A percentile compares a stretch with the other conserved stretches of the same genome.
Evolutionary conservation across 2,797 vertebrate genomes (phyloP).

Genomic region (Morelia viridis): DNA sequence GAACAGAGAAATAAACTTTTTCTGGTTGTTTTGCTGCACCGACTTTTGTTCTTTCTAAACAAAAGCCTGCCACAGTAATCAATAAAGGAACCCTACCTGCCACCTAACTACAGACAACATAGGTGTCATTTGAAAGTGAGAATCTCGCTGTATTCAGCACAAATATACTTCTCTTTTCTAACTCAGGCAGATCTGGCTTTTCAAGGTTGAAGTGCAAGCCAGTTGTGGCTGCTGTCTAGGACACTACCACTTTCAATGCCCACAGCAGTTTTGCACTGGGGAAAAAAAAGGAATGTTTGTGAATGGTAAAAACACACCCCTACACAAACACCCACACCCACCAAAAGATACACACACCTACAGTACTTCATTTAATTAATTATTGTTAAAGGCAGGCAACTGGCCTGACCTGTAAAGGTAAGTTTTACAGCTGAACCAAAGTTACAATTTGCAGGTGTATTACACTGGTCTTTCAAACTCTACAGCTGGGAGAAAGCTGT

Average conservation of each 20-base stretch:
- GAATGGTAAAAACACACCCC: neutral
- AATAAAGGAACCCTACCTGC: neutral
- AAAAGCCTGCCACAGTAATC: neutral
- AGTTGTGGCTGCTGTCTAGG: neutral
- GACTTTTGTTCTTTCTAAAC: neutral
- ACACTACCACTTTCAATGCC: neutral
- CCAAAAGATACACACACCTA: neutral
- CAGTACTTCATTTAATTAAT: neutral
- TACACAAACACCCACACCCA: neutral
- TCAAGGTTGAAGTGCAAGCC: neutral
- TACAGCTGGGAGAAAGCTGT: neutral
- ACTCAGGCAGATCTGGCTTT: neutral
- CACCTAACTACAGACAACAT: neutral
- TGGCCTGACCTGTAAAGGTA: neutral
- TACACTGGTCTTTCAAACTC: neutral
- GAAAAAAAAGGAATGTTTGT: neutral
- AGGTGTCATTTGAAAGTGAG: neutral
- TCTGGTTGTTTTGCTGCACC: neutral
- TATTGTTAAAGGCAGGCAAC: neutral
- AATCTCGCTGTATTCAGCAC: neutral
- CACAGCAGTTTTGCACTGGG: neutral
- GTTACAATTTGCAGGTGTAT: neutral
- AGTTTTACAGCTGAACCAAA: neutral
- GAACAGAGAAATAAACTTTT: neutral
- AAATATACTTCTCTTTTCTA: neutral